These are phyloP conservation scores for Caenorhabditis sp. DNA, from an alignment of 2,888 invertebrate species.

Conservation along the genomic window DNA sequence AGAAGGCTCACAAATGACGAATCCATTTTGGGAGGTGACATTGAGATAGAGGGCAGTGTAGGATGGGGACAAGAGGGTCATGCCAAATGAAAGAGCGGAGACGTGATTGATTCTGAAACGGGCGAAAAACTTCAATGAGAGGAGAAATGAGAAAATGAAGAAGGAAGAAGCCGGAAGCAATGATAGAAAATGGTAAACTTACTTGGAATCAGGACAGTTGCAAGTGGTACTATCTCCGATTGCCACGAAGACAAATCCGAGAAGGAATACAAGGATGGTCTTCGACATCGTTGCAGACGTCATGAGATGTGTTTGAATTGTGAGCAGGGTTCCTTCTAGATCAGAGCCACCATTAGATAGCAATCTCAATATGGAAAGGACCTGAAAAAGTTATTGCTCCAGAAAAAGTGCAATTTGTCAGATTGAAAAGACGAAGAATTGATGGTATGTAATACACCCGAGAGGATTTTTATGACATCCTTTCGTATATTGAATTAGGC, in stretches of 20 bases:
- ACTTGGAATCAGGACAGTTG: conserved; percentile 16
- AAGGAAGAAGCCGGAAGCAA: background rate
- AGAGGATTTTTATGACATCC: background rate
- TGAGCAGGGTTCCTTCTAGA: background rate
- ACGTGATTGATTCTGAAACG: conserved; percentile 37
- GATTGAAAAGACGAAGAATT: background rate
- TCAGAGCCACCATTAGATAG: background rate
- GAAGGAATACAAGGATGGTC: background rate
- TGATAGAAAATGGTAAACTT: background rate
- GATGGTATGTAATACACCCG: no score
- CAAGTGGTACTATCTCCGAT: conserved; percentile 1
- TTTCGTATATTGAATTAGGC: background rate
- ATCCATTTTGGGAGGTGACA: background rate
- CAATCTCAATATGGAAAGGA: background rate
- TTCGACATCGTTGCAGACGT: background rate
- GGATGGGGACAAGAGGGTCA: conserved; percentile 36
- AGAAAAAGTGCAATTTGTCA: conserved; percentile 1
- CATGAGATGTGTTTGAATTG: background rate
- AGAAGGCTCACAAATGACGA: conserved; percentile 25
- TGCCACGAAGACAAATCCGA: background rate
- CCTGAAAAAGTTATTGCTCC: background rate
- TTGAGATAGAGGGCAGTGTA: conserved; percentile 34
- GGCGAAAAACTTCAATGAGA: background rate
- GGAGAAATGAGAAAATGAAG: conserved; percentile 1
- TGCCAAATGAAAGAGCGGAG: conserved; percentile 32